Conservation (phyloP, 2,797 vertebrate species). For the Cynopterus sphinx region DNA sequence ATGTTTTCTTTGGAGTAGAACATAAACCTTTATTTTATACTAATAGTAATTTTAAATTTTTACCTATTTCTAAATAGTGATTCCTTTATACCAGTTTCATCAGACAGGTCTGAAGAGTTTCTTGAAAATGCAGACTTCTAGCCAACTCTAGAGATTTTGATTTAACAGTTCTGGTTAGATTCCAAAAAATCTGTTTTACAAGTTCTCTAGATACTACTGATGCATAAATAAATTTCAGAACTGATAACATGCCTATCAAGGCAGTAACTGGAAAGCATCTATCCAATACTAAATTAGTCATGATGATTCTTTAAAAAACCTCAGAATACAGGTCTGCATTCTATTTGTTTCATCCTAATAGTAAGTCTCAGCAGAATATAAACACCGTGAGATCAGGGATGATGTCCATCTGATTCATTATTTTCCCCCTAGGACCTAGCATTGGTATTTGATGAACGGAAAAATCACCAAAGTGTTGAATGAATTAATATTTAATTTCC, state of each 20-base stretch:
- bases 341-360: not conserved
- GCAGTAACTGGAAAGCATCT: not conserved
- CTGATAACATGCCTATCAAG: not conserved
- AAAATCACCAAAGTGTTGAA: not conserved
- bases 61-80: not conserved
- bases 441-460: constrained; percentile 3
- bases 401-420: not conserved
- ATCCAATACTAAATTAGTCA: not conserved
- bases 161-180: not conserved
- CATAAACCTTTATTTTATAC: not conserved
- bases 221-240: not conserved
- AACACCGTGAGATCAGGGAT: not conserved
- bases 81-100: not conserved
- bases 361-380: not conserved
- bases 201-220: not conserved
- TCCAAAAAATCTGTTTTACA: not conserved
- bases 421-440: not conserved
- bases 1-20: not conserved
- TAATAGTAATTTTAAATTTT: not conserved
- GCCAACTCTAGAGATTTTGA: not conserved
- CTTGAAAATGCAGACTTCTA: not conserved
- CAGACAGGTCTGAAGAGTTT: not conserved
- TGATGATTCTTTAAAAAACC: not conserved
- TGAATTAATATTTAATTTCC: not conserved
- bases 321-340: not conserved